Evolutionary conservation across 2,113 vertebrate genomes (phyloP).

Genomic region (Paratilapia polleni): DNA sequence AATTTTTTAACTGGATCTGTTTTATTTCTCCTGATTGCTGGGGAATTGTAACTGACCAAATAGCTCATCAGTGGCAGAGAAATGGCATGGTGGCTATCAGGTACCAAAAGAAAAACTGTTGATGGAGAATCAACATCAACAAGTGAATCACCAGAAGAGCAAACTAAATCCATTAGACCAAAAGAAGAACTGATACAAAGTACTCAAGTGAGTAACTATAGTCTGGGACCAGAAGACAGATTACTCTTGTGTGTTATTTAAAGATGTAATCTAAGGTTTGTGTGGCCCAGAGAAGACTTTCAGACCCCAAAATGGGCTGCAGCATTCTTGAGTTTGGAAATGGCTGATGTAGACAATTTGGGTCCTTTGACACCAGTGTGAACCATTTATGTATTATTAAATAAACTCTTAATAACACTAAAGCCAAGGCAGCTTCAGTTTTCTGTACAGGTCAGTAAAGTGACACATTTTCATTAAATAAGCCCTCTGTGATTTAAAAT

Average conservation of each 20-base stretch:
- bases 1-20: background rate
- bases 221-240: too few species aligned
- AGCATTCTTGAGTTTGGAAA: too few species aligned
- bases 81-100: background rate
- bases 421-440: background rate
- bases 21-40: background rate
- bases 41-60: fast-evolving
- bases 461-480: conserved; percentile 3
- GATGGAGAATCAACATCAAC: background rate
- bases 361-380: conserved; percentile 11
- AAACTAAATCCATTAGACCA: background rate
- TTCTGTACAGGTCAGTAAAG: background rate
- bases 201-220: too few species aligned
- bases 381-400: background rate
- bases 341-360: too few species aligned
- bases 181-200: too few species aligned
- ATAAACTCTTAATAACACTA: background rate
- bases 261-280: background rate
- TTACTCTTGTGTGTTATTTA: background rate
- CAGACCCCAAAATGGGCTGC: background rate
- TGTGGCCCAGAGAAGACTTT: background rate
- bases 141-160: background rate
- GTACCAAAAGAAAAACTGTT: background rate
- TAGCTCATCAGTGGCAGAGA: background rate
- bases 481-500: conserved; percentile 4